Base-by-base conservation (phyloP, 2,113 vertebrate species). In the Anseranas semipalmata region DNA sequence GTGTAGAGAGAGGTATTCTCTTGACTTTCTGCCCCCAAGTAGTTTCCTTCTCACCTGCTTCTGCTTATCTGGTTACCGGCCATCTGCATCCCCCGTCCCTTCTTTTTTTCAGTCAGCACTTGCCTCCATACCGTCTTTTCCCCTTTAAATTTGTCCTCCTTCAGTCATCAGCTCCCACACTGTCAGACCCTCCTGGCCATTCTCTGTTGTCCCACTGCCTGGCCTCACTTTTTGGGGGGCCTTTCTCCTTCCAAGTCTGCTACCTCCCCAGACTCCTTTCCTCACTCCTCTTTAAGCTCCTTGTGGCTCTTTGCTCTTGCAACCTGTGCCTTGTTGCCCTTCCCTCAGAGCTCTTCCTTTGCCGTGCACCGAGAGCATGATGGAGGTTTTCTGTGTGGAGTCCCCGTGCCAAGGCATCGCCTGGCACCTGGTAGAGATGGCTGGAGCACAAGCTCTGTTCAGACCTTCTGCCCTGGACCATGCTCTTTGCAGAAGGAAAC, bases 401-500 rank as follows among this genome's bases (percentile, higher is more conserved):
- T 83, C 32, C 11, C 15, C 3, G 1, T 80, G 85, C 67, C 59
- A 88, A 41, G 70, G 56, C 43, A 32, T 78, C 5, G 1, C 68
- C 60, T 77, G 66, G 12, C 20, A 41, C 2, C 1, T 60, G 65
- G 45, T 58, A 39, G 65, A 43, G 73, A 17, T 80, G 74, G 14
- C 70, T 89, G 73, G 56, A 94, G 90, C 76, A 60, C 41, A 27
- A 39, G 76, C 66, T 89, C n/a, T 37, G 58, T 55, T 87, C 41
- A 74, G 81, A 30, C 81, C 95, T 50, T 41, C 50, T 95, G 87
- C 87, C 94, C 84, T 91, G 74, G 74, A 76, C 77, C 21, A 1
- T 0, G 10, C 37, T 80, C 86, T 67, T 75, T 83, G 62, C 59
- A 92, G 81, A 89, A 91, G 81, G 59, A 75, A 95, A 43, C 32